Evolutionary conservation across 2,113 vertebrate species (phyloP).

Genomic region (Seriola dumerili): DNA sequence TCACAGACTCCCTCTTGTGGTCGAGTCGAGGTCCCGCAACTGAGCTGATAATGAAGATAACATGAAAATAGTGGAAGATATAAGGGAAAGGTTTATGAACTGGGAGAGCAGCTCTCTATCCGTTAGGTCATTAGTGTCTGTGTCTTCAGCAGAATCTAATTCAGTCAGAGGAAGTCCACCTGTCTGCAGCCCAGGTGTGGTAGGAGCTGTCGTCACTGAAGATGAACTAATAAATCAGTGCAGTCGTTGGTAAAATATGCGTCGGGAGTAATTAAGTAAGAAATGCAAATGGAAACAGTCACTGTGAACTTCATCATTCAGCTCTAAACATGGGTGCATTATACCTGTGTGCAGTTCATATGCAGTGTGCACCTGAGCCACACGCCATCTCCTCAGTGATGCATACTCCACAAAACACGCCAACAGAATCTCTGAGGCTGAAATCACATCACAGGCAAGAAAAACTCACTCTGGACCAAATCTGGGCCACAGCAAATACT

Average conservation of each 20-base stretch:
- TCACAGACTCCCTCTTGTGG: slow-evolving; percentile 63
- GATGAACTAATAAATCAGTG: neutral
- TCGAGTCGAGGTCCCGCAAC: neutral
- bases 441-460: neutral
- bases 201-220: no score
- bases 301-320: no score
- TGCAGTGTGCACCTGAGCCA: neutral
- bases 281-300: no score
- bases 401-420: neutral
- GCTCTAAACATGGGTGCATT: no score
- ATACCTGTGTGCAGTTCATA: no score
- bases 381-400: neutral
- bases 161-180: neutral
- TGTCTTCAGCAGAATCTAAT: no score
- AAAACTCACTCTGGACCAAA: neutral
- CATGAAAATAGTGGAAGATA: neutral
- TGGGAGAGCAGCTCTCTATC: neutral
- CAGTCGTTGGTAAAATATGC: neutral
- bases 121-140: no score
- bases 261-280: no score
- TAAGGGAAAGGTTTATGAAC: neutral
- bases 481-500: neutral
- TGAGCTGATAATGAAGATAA: neutral
- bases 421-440: no score
- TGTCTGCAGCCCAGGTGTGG: no score